These are phyloP conservation scores for Ips typographus DNA, from an alignment of 1,140 invertebrate genomes.

Conservation along the genomic window DNA sequence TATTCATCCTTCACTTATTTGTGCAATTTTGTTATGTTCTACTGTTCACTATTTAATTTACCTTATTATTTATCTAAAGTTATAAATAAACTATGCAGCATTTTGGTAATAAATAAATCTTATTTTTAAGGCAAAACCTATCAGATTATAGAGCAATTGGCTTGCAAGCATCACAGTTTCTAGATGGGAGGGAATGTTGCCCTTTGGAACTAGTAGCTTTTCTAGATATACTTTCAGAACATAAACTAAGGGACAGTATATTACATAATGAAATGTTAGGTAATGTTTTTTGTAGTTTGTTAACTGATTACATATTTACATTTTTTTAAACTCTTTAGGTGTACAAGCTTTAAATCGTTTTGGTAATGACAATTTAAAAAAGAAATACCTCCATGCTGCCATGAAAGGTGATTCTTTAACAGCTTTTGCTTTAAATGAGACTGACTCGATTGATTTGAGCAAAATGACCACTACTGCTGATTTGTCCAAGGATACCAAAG, in stretches of 20 bases:
- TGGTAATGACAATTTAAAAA: constrained; percentile 53
- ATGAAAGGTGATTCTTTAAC: constrained; percentile 53
- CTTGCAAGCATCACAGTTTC: constrained; percentile 51
- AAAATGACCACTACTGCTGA: constrained; percentile 49
- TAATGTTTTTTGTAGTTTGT: background rate
- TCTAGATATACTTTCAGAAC: constrained; percentile 56
- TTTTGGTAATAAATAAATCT: background rate
- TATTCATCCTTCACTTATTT: background rate
- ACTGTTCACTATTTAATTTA: no score
- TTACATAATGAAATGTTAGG: constrained; percentile 53
- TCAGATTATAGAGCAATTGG: constrained; percentile 44
- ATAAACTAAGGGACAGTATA: constrained; percentile 52
- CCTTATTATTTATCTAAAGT: no score
- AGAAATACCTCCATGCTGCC: constrained; percentile 55
- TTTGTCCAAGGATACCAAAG: constrained; percentile 43
- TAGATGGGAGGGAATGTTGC: constrained; percentile 56
- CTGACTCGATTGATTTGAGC: constrained; percentile 43
- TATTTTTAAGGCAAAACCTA: constrained; percentile 27
- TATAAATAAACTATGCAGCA: no score
- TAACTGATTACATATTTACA: background rate
- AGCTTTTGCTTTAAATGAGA: constrained; percentile 56
- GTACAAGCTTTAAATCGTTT: constrained; percentile 53
- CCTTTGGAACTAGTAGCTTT: constrained; percentile 59
- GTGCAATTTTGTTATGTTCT: no score
- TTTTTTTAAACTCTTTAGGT: constrained; percentile 41